Conservation (phyloP, 2,113 vertebrate species). For the Marcusenius ussheri region DNA sequence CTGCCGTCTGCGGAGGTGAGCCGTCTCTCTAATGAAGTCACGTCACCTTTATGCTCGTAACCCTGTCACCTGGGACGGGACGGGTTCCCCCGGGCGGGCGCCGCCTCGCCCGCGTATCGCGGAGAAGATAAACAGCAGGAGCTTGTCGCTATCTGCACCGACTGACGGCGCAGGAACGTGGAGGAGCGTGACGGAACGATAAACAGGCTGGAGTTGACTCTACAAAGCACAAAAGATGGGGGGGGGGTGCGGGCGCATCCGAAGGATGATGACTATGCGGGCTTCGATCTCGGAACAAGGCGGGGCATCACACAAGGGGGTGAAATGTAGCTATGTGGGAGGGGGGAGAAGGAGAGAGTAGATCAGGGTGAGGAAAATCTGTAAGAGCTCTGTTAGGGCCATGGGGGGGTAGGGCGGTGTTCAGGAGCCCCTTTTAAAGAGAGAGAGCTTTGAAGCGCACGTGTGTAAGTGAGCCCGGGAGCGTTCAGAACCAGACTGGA, state of each 20-base stretch:
- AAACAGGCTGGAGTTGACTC: neutral
- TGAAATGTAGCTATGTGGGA: neutral
- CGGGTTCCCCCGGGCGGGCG: neutral
- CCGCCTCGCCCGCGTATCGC: neutral
- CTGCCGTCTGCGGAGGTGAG: neutral
- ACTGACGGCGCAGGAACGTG: neutral
- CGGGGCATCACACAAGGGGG: neutral
- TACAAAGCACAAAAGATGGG: neutral
- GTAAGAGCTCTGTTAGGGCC: neutral
- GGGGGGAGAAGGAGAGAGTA: neutral
- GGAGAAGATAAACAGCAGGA: neutral
- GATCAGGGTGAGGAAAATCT: neutral
- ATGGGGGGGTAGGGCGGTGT: neutral
- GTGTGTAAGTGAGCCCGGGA: neutral
- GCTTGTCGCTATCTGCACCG: neutral
- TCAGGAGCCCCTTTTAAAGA: neutral
- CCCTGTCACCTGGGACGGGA: neutral
- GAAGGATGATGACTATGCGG: neutral
- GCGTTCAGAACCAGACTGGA: neutral
- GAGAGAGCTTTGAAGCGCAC: neutral
- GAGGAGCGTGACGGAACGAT: neutral
- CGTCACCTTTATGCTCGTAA: neutral
- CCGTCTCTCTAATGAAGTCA: constrained; percentile 4
- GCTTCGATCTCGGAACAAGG: neutral
- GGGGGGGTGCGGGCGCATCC: no score